phyloP scores from a whole-genome alignment of 2,888 invertebrate genomes.

The Ephialtes manifestator region DNA sequence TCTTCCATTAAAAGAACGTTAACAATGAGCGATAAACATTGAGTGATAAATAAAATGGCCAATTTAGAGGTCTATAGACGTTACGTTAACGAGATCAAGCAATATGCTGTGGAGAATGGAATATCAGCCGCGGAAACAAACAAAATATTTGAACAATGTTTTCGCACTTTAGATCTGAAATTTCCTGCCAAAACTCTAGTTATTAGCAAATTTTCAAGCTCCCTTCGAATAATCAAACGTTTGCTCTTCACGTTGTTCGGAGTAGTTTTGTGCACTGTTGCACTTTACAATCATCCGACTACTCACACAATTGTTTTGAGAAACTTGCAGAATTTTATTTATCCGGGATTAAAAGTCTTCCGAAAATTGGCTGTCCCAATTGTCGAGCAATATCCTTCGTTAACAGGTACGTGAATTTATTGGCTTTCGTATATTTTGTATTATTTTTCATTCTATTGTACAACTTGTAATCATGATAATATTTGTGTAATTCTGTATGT shows the following conservation, averaged over 20 bases:
- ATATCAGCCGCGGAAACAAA: constrained; percentile 89
- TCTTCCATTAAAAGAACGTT: neutral
- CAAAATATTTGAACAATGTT: constrained; percentile 88
- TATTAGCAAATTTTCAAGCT: constrained; percentile 37
- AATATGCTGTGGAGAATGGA: constrained; percentile 88
- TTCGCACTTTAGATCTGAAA: constrained; percentile 85
- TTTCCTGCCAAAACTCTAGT: constrained; percentile 67
- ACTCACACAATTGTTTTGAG: constrained; percentile 90
- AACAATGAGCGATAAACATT: neutral
- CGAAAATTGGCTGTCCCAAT: constrained; percentile 92
- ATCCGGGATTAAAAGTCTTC: constrained; percentile 92
- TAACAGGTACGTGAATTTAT: constrained; percentile 88
- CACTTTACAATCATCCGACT: constrained; percentile 88
- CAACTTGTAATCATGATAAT: too few species aligned
- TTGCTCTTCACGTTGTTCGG: constrained; percentile 80
- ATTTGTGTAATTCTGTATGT: too few species aligned
- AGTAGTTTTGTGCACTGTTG: constrained; percentile 84
- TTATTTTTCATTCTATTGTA: neutral
- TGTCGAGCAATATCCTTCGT: constrained; percentile 90
- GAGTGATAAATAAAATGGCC: constrained; percentile 42
- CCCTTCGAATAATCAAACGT: constrained; percentile 70
- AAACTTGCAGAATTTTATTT: constrained; percentile 93
- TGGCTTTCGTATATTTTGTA: neutral
- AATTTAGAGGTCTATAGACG: constrained; percentile 85
- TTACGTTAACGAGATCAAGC: constrained; percentile 88